A percentile compares a stretch with the other conserved stretches of the same genome.
Evolutionary conservation across 1,140 invertebrate species (phyloP).

Genomic region (Cataglyphis hispanica): DNA sequence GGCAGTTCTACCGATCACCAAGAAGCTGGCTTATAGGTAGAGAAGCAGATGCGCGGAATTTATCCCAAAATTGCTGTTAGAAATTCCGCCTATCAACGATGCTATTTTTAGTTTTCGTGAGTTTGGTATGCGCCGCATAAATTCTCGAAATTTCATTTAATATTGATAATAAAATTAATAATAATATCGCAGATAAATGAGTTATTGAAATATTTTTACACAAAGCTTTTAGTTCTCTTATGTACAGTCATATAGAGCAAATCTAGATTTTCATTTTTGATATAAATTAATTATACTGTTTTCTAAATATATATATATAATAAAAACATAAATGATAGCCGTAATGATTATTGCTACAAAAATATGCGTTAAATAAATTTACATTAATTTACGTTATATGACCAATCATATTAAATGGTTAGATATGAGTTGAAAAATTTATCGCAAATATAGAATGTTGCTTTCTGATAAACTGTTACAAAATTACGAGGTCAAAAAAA

Average conservation of each 20-base stretch:
- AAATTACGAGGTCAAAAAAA: constrained; percentile 27
- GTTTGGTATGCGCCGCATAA: not conserved
- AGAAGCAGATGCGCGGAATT: not conserved
- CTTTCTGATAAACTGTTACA: not conserved
- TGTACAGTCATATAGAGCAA: not conserved
- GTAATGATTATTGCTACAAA: not conserved
- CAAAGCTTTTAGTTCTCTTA: not conserved
- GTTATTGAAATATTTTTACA: not conserved
- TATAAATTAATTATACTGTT: not conserved
- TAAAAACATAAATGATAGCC: not conserved
- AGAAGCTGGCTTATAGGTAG: constrained; percentile 28
- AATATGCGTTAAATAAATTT: not conserved
- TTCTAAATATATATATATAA: not conserved
- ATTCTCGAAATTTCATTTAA: constrained; percentile 13
- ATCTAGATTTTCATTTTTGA: not conserved
- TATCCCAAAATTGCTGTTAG: constrained; percentile 29
- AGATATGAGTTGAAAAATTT: not conserved
- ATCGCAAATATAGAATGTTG: constrained; percentile 15
- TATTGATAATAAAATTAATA: not conserved
- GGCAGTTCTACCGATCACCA: not conserved
- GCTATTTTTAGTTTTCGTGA: constrained; percentile 11
- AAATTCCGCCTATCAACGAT: constrained; percentile 17
- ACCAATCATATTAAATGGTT: not conserved
- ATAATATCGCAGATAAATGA: constrained; percentile 6
- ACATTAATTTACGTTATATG: no score